phyloP scores from a whole-genome alignment of 1,140 invertebrate species.

The Ylistrum balloti region DNA sequence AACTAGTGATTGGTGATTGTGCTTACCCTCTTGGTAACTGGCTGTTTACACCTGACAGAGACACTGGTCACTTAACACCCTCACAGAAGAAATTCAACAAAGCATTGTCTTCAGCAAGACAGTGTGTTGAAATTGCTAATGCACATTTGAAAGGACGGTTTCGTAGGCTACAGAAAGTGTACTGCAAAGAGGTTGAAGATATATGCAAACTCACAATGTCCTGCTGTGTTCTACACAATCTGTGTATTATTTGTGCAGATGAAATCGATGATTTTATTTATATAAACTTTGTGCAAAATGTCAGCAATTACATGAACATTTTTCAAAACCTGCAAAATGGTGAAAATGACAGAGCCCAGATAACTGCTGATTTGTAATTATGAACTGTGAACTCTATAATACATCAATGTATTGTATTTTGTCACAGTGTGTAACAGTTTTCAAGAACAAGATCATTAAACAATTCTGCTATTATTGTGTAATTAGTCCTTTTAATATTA shows the following conservation, averaged over 20 bases:
- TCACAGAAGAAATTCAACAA: conserved; percentile 45
- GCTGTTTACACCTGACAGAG: conserved; percentile 48
- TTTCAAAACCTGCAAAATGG: too few relatives aligned
- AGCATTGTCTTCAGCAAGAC: background rate
- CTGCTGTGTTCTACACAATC: conserved; percentile 53
- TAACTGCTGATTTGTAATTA: too few relatives aligned
- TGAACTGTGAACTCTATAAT: too few relatives aligned
- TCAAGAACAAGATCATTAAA: too few relatives aligned
- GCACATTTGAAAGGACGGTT: conserved; percentile 52
- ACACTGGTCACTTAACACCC: conserved; percentile 46
- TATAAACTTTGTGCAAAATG: conserved; percentile 7
- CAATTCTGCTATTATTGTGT: too few relatives aligned
- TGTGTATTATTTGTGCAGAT: conserved; percentile 52
- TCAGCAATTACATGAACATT: conserved; percentile 25
- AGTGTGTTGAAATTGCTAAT: conserved; percentile 48
- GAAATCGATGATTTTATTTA: conserved; percentile 46
- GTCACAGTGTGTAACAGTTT: too few relatives aligned
- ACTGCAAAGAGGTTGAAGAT: background rate
- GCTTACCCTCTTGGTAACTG: conserved; percentile 32
- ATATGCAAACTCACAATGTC: conserved; percentile 46
- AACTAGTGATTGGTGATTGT: conserved; percentile 36
- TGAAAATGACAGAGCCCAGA: too few relatives aligned
- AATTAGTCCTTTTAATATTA: too few relatives aligned
- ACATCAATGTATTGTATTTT: too few relatives aligned
- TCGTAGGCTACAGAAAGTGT: conserved; percentile 43